Conservation (phyloP, 2,888 invertebrate species). For the Caradrina clavipalpis region DNA sequence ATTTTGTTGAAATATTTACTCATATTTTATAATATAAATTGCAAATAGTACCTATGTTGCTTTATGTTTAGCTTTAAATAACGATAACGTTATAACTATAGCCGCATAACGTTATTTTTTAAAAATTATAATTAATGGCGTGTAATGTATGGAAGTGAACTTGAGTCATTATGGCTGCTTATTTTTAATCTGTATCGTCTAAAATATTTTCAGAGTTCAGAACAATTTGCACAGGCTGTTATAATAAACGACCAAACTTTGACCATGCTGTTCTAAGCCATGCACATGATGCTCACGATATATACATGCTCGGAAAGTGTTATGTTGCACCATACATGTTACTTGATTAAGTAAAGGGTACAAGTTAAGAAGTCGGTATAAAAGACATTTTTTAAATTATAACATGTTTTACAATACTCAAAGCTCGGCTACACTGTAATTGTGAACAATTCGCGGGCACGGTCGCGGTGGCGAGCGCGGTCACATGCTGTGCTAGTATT, state of each 20-base stretch:
- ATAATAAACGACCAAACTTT: constrained; percentile 50
- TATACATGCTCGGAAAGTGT: constrained; percentile 20
- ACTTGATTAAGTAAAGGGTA: constrained; percentile 7
- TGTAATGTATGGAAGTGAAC: neutral
- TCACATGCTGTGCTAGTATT: no score
- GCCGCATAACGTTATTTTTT: no score
- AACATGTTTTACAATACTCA: no score
- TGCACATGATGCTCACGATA: constrained; percentile 25
- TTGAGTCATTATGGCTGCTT: neutral
- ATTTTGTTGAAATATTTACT: no score
- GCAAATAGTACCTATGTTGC: no score
- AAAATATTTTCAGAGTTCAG: constrained; percentile 28
- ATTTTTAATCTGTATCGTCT: constrained; percentile 7
- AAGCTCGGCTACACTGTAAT: no score
- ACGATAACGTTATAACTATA: no score
- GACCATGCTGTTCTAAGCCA: constrained; percentile 41
- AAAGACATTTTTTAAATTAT: neutral
- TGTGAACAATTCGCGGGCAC: no score
- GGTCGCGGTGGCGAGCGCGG: no score
- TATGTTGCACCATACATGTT: constrained; percentile 26
- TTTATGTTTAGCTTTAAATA: no score
- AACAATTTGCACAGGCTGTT: constrained; percentile 19
- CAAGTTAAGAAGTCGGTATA: neutral
- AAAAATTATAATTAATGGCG: no score
- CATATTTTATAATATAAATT: no score